Evolutionary conservation across 2,113 vertebrate species (phyloP).

Genomic region (Lutjanus erythropterus): DNA sequence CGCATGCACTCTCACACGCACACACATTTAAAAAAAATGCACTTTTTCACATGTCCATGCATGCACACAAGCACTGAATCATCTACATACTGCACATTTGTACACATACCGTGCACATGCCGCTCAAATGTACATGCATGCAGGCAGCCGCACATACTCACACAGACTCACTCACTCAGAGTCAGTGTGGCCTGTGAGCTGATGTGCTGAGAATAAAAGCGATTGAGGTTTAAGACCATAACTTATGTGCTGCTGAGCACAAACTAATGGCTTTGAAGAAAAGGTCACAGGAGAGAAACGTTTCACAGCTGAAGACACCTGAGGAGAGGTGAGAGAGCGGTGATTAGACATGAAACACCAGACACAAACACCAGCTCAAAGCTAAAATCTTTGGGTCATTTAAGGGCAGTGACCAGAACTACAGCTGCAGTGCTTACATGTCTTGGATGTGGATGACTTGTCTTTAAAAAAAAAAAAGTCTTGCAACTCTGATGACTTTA

Average conservation of each 20-base stretch:
- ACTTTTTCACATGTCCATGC: conserved; percentile 29
- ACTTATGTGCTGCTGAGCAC: conserved; percentile 33
- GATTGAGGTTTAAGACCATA: conserved; percentile 32
- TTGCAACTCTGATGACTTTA: not conserved
- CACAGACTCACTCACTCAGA: not conserved
- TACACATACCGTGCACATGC: conserved; percentile 2
- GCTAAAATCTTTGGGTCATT: not conserved
- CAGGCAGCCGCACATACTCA: too few relatives aligned
- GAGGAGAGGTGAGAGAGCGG: conserved; percentile 2
- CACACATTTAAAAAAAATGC: conserved; percentile 17
- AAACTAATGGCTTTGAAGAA: conserved; percentile 45
- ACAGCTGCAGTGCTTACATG: not conserved
- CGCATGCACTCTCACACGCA: not conserved
- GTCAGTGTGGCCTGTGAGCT: conserved; percentile 13
- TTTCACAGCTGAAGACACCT: conserved; percentile 21
- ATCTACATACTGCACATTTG: conserved; percentile 15
- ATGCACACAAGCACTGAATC: conserved; percentile 3
- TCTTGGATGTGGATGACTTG: not conserved
- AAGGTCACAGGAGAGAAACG: conserved; percentile 37
- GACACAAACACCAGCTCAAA: conserved; percentile 4
- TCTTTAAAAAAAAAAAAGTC: not conserved
- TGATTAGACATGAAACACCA: conserved; percentile 29
- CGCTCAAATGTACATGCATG: conserved; percentile 9
- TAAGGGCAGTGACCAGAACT: not conserved
- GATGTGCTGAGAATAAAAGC: conserved; percentile 37